Evolutionary conservation across 2,888 invertebrate species (phyloP), one percentile per base, ranked within the genome.

Genomic region (Chrysodeixis includens): DNA sequence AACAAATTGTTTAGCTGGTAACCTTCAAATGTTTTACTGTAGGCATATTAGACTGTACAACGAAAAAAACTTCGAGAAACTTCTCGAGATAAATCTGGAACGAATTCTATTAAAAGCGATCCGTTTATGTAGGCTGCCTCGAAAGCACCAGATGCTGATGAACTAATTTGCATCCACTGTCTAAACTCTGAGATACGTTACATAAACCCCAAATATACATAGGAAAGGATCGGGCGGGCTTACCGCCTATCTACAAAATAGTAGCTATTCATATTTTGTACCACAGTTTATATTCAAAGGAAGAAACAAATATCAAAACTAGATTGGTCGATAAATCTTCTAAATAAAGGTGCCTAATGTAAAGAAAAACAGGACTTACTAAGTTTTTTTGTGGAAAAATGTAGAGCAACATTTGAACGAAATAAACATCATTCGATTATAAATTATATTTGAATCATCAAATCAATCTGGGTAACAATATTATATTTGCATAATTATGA

Each of bases 131-230:
- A 59, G 60, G 62, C 52, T 49, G 61, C 26, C 56, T 66, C 75
- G 58, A 69, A 59, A 66, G 63, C 66, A 62, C 66, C 81, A 74
- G 79, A 76, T 81, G 79, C 65, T 66, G 71, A 67, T 64, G 66
- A 67, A 63, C 67, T 74, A 62, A 81, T 79, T 79, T 79, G 70
- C 79, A 79, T 79, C 66, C 49, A 53, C 75, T 72, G 67, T 71
- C 71, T 67, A 65, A 81, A 71, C 71, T 74, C 63, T 44, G 56
- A 51, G 62, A 66, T 44, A 56, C 52, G 62, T 30, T 73, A 66
- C 57, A 16, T 52, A 58, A 80, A 74, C 65, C 44, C 62, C 35
- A 62, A 71, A 66, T 52, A 73, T 56, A 63, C 58, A 73, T 63
- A 62, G 58, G 12, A 57, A 40, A 40, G 40, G 40, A n/a, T 40